Evolutionary conservation across 2,888 invertebrate genomes (phyloP).

Genomic region (Zaprionus obscuricornis): DNA sequence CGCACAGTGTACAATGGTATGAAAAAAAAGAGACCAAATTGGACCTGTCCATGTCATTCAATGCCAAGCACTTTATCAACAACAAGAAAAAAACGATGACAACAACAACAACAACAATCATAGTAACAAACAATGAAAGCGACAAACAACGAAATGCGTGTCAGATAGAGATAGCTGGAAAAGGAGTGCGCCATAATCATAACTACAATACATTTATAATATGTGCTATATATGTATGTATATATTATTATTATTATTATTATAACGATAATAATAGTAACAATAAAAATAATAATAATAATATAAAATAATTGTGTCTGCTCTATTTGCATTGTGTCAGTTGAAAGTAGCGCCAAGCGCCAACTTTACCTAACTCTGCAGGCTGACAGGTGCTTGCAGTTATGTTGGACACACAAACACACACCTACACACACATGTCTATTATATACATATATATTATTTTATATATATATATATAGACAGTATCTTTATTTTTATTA

Average conservation of each 20-base stretch:
- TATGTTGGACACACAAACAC: no score
- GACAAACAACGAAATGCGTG: constrained; percentile 49
- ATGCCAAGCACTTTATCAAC: constrained; percentile 59
- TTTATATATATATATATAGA: no score
- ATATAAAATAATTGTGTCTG: constrained; percentile 48
- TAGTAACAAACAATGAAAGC: not conserved
- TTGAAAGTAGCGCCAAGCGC: constrained; percentile 53
- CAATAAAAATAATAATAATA: no score
- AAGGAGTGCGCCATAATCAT: constrained; percentile 32
- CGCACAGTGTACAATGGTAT: constrained; percentile 45
- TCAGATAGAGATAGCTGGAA: constrained; percentile 37
- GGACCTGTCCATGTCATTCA: constrained; percentile 53
- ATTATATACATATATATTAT: no score
- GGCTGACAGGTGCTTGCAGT: constrained; percentile 13
- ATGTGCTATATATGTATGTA: no score
- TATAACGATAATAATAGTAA: constrained; percentile 17
- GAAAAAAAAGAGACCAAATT: not conserved
- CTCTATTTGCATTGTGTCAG: constrained; percentile 47
- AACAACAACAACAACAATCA: no score
- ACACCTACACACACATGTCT: no score
- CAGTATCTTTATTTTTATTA: constrained; percentile 58
- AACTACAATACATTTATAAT: no score
- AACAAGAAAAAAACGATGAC: constrained; percentile 20
- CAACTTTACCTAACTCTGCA: constrained; percentile 2
- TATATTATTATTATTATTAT: no score